Evolutionary conservation across 2,888 invertebrate genomes (phyloP).

Genomic region (Cistogaster globosa): DNA sequence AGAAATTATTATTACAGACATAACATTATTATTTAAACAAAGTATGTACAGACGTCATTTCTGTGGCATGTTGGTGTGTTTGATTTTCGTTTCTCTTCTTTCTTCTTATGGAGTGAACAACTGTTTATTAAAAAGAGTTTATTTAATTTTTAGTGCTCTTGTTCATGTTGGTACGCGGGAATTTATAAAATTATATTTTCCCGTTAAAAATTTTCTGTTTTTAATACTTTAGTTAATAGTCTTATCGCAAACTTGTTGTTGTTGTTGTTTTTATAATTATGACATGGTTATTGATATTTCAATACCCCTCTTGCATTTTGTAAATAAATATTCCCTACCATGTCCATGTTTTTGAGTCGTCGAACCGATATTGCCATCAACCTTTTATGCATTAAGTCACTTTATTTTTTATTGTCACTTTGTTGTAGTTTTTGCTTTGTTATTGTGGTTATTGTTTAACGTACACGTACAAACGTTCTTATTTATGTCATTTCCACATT

Average conservation of each 20-base stretch:
- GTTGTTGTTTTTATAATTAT: neutral
- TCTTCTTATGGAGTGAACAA: conserved; percentile 32
- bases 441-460: neutral
- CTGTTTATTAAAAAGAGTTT: conserved; percentile 50
- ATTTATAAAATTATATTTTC: conserved; percentile 33
- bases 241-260: conserved; percentile 38
- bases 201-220: conserved; percentile 24
- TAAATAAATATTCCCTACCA: conserved; percentile 11
- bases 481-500: conserved; percentile 40
- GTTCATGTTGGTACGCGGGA: conserved; percentile 49
- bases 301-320: conserved; percentile 26
- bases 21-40: neutral
- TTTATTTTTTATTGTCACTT: conserved; percentile 23
- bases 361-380: conserved; percentile 53
- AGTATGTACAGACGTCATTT: conserved; percentile 18
- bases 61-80: conserved; percentile 12
- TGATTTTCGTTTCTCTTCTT: conserved; percentile 8
- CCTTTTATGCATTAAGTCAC: conserved; percentile 51
- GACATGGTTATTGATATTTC: conserved; percentile 28
- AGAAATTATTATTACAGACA: too few relatives aligned
- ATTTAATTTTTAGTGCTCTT: conserved; percentile 55
- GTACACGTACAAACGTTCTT: neutral
- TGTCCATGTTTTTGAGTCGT: conserved; percentile 45
- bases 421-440: neutral
- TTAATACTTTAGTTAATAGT: conserved; percentile 2